Evolutionary conservation across 2,113 vertebrate genomes (phyloP).

Genomic region (Toxostoma redivivum): DNA sequence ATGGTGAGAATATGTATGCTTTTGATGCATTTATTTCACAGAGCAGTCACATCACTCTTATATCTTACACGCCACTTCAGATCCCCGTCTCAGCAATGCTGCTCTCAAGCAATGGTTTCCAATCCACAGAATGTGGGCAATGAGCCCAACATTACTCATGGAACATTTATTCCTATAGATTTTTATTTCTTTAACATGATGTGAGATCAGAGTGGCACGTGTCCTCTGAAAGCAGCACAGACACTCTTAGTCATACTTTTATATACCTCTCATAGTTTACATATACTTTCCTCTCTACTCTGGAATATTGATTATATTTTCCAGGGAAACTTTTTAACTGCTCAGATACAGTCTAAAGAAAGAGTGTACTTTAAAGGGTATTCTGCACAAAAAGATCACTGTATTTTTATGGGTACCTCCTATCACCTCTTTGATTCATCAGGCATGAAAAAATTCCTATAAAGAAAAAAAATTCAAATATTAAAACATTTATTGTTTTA

Average conservation of each 20-base stretch:
- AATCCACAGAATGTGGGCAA: neutral
- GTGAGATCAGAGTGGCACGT: neutral
- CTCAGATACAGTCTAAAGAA: neutral
- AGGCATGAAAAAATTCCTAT: neutral
- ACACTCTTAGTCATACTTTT: neutral
- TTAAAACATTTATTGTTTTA: neutral
- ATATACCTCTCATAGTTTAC: neutral
- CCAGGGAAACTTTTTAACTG: neutral
- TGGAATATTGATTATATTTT: neutral
- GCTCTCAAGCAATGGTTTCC: neutral
- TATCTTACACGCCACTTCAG: neutral
- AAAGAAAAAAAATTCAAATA: neutral
- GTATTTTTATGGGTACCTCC: neutral
- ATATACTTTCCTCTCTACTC: neutral
- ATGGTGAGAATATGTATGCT: neutral
- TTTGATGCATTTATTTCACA: neutral
- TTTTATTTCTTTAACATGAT: neutral
- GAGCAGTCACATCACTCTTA: neutral
- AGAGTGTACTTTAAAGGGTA: neutral
- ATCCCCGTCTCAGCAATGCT: neutral
- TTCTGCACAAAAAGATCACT: neutral
- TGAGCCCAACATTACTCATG: neutral
- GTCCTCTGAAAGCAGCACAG: neutral
- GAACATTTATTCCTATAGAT: neutral
- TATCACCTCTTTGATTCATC: neutral